Evolutionary conservation across 2,797 vertebrate genomes (phyloP).

Genomic region (Pampus argenteus): DNA sequence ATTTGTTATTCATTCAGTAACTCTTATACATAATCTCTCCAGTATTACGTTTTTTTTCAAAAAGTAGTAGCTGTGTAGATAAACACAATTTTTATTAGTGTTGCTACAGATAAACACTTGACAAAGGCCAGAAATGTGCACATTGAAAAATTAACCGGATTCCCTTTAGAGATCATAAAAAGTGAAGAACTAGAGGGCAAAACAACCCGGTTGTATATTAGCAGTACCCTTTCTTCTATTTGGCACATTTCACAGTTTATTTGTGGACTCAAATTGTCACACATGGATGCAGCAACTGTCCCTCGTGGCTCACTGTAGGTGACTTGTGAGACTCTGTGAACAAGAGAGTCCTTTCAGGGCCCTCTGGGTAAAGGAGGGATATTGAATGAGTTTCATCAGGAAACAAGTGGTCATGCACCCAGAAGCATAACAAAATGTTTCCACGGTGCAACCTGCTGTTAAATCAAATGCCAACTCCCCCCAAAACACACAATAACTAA

Average conservation of each 20-base stretch:
- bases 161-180: conserved; percentile 2
- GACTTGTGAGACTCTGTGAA: conserved; percentile 42
- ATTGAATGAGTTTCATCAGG: conserved; percentile 42
- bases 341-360: conserved; percentile 32
- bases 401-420: conserved; percentile 40
- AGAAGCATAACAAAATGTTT: conserved; percentile 31
- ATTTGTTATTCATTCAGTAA: no score
- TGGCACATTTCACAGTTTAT: conserved; percentile 31
- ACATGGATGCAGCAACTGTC: conserved; percentile 32
- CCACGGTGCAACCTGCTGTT: conserved; percentile 7
- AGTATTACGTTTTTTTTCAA: neutral
- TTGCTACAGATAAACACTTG: neutral
- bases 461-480: conserved; percentile 21
- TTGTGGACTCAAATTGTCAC: conserved; percentile 22
- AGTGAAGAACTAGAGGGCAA: neutral
- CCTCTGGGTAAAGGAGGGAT: conserved; percentile 34
- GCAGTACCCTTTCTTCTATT: conserved; percentile 15
- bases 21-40: no score
- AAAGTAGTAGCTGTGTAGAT: neutral
- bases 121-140: neutral
- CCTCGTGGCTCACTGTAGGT: conserved; percentile 37
- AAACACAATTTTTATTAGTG: no score
- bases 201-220: neutral
- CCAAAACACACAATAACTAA: conserved; percentile 5
- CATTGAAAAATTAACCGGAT: neutral